Conservation (phyloP, 1,140 invertebrate genomes). For the Platyscapa corneri region DNA sequence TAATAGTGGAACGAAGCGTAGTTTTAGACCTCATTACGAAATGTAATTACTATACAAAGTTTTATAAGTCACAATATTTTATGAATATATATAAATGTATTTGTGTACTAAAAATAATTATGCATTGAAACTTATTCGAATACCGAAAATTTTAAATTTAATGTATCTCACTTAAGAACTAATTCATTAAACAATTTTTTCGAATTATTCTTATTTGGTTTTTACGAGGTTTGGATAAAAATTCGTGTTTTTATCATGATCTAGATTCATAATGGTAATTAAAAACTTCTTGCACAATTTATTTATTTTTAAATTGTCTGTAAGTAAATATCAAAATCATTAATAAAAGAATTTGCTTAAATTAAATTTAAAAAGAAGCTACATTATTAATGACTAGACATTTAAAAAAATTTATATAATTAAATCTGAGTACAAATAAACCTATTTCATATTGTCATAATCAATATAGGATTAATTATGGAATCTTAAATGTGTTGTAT, state of each 20-base stretch:
- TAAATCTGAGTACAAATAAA: neutral
- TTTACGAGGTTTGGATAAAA: neutral
- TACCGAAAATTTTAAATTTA: neutral
- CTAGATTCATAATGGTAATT: neutral
- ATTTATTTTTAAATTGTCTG: neutral
- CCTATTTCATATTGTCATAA: neutral
- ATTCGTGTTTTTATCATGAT: neutral
- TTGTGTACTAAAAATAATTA: neutral
- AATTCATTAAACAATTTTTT: neutral
- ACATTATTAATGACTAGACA: neutral
- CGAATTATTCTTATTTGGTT: neutral
- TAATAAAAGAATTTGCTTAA: neutral
- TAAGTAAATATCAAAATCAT: neutral
- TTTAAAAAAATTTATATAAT: neutral
- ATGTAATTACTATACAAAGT: too few species aligned
- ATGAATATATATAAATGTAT: neutral
- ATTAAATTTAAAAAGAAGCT: neutral
- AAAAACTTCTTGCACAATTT: neutral
- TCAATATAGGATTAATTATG: neutral
- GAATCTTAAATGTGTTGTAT: neutral
- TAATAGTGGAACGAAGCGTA: too few species aligned
- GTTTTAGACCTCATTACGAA: too few species aligned
- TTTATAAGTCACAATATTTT: neutral
- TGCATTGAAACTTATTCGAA: neutral
- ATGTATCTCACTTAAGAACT: neutral